Evolutionary conservation across 2,888 invertebrate genomes (phyloP), one percentile per base, ranked within the genome.

Genomic region (Cataglyphis altisquamis): DNA sequence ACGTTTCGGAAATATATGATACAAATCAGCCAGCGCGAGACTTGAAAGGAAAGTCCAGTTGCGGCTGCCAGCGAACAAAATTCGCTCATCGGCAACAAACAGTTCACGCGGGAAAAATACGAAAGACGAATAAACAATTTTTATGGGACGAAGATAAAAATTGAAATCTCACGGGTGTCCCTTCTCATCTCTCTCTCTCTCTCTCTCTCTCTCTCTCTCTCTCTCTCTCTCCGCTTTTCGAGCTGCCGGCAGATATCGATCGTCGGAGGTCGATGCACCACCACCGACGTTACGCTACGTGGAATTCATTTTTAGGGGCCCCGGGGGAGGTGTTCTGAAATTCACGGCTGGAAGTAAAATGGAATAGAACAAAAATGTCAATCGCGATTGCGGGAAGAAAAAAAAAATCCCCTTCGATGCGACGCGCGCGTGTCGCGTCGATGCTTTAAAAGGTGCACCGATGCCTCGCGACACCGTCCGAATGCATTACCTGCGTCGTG

Each of bases 281-380:
- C 88, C 8, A 52, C 86, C 82, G 78, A 64, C 83, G 84, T 88
- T 87, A 80, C 84, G 81, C 89, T 84, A 81, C 86, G 88, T 64
- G 88, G 89, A 87, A 89, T 89, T 89, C 88, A 88, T 89, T 89
- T 89, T 89, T 86, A 86, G 86, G 67, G 60, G 75, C 77, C 72
- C 12, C 36, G 25, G 57, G 73, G 68, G 82, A 87, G 84, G 84
- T 82, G 73, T 88, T 86, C 85, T 66, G 85, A 85, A 89, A 88
- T 88, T 89, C 88, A 84, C 84, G 87, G 81, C 77, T 85, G 77
- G 36, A 66, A 66, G 87, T 88, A 85, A 52, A 52, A 84, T 82
- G 62, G 73, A 32, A 18, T 73, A 84, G 84, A 87, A 85, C 85
- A 82, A 87, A 89, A 84, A 82, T 85, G 75, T 87, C 84, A 80